Percentiles rank a stretch among this genome's conserved stretches.
These are phyloP conservation scores for Apodemia mormo DNA, from an alignment of 2,888 invertebrate species.

Conservation along the genomic window DNA sequence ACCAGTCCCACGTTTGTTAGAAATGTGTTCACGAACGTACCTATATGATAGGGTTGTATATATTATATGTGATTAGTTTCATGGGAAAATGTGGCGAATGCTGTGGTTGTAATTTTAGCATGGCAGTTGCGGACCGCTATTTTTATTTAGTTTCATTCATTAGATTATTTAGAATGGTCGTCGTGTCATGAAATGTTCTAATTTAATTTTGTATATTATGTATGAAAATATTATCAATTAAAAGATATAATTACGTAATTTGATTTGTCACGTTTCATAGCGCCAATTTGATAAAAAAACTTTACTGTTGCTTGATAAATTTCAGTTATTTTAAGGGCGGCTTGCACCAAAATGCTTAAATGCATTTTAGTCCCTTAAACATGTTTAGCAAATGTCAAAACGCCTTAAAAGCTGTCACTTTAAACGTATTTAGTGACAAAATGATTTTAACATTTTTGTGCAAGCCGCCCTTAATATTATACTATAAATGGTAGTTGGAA, in stretches of 20 bases:
- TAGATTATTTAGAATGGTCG: not conserved
- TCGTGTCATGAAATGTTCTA: not conserved
- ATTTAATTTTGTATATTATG: not conserved
- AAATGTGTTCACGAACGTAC: slow-evolving; percentile 78
- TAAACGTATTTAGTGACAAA: no score
- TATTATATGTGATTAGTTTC: slow-evolving; percentile 44
- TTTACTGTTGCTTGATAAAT: no score
- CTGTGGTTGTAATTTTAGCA: slow-evolving; percentile 1
- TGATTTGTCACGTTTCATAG: not conserved
- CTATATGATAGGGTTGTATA: slow-evolving; percentile 69
- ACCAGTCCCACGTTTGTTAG: slow-evolving; percentile 69
- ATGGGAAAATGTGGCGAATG: not conserved
- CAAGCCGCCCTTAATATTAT: no score
- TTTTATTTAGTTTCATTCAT: not conserved
- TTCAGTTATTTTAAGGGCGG: no score
- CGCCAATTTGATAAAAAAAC: not conserved
- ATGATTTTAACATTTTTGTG: no score
- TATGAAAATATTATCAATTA: not conserved
- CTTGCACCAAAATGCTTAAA: no score
- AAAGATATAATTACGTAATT: not conserved
- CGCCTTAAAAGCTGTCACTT: no score
- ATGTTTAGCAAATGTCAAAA: no score
- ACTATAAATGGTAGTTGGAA: no score
- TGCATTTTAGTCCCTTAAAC: no score
- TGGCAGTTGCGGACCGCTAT: not conserved